Conservation (phyloP, 1,140 invertebrate genomes). For the Neodiprion virginianus region DNA sequence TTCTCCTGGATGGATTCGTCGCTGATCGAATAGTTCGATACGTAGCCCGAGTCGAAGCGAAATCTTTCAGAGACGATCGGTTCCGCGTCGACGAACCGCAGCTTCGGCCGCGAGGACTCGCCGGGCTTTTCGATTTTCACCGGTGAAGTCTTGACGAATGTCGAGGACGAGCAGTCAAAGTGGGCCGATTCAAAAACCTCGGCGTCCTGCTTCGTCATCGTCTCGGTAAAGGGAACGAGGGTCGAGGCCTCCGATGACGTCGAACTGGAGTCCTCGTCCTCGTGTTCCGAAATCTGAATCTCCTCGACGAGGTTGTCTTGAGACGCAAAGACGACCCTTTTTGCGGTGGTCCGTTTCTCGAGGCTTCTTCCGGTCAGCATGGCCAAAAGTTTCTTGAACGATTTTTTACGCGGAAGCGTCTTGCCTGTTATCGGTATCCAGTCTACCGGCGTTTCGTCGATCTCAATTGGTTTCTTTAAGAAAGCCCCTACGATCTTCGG, state of each 20-base stretch:
- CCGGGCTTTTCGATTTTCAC: not conserved
- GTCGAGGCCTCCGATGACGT: conserved; percentile 29
- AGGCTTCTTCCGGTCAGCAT: conserved; percentile 21
- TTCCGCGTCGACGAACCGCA: not conserved
- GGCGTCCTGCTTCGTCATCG: conserved; percentile 16
- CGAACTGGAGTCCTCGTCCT: conserved; percentile 30
- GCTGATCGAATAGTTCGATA: not conserved
- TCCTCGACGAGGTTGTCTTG: conserved; percentile 30
- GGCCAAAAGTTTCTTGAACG: conserved; percentile 40
- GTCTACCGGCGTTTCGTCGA: conserved; percentile 36
- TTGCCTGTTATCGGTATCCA: conserved; percentile 40
- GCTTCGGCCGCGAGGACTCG: not conserved
- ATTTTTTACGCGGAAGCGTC: conserved; percentile 40
- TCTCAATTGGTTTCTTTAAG: conserved; percentile 42
- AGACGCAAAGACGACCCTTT: conserved; percentile 25
- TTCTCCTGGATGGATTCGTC: not conserved
- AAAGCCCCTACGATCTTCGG: conserved; percentile 39
- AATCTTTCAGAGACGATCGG: no score
- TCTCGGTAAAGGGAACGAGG: conserved; percentile 16
- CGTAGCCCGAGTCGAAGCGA: not conserved
- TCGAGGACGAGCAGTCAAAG: not conserved
- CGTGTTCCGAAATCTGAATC: conserved; percentile 36
- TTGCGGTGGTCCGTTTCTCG: not conserved
- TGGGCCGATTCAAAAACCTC: not conserved
- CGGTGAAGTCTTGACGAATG: not conserved